Evolutionary conservation across 2,888 invertebrate species (phyloP).

Genomic region (Caenorhabditis becei): DNA sequence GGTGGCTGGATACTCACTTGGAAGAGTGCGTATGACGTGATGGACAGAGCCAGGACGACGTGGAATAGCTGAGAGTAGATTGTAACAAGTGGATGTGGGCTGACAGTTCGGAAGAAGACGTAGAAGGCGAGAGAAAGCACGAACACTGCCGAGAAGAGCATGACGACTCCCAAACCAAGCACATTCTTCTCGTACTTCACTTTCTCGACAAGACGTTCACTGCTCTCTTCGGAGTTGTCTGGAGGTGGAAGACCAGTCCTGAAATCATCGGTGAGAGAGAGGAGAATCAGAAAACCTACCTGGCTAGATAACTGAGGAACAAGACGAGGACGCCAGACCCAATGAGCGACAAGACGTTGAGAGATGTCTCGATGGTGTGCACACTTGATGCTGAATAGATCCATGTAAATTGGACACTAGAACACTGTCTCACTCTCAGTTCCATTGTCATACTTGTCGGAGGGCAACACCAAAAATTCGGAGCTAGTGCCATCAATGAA

Average conservation of each 20-base stretch:
- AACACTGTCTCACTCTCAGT: conserved; percentile 35
- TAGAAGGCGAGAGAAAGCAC: conserved; percentile 40
- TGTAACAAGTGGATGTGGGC: conserved; percentile 56
- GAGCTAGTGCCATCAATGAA: conserved; percentile 48
- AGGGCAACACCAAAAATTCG: conserved; percentile 50
- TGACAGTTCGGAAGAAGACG: conserved; percentile 39
- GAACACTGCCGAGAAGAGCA: conserved; percentile 44
- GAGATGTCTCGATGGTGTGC: conserved; percentile 54
- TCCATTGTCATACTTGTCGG: conserved; percentile 57
- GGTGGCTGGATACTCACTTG: no score
- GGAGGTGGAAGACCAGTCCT: conserved; percentile 31
- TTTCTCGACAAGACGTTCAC: conserved; percentile 20
- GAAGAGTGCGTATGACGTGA: conserved; percentile 54
- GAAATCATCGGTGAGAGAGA: conserved; percentile 7
- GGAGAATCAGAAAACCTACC: not conserved
- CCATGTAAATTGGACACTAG: no score
- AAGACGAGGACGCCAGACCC: conserved; percentile 41
- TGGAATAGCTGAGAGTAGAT: conserved; percentile 59
- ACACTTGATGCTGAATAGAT: conserved; percentile 50
- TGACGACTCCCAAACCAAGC: conserved; percentile 33
- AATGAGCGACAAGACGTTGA: conserved; percentile 47
- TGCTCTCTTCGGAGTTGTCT: conserved; percentile 37
- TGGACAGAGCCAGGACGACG: conserved; percentile 53
- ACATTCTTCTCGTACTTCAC: conserved; percentile 29
- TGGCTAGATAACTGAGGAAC: conserved; percentile 35